Evolutionary conservation across 1,140 invertebrate genomes (phyloP).

Genomic region (Drosophila pachea): DNA sequence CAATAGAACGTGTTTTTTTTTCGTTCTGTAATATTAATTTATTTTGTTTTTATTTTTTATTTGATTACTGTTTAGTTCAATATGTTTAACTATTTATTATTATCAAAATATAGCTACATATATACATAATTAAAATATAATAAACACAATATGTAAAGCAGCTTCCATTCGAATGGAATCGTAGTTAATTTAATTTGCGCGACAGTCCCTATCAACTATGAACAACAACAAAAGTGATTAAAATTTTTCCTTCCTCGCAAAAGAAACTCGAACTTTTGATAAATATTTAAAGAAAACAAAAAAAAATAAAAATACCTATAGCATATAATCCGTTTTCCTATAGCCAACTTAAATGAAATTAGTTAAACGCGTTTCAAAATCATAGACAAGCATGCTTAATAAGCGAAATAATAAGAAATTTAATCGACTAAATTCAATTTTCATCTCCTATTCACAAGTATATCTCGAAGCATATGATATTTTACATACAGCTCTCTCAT

Average conservation of each 20-base stretch:
- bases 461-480: slow-evolving; percentile 27
- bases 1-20: slow-evolving; percentile 46
- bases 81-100: slow-evolving; percentile 77
- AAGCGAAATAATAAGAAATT: slow-evolving; percentile 41
- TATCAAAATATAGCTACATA: slow-evolving; percentile 72
- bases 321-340: slow-evolving; percentile 67
- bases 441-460: slow-evolving; percentile 12
- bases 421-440: slow-evolving; percentile 49
- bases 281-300: slow-evolving; percentile 8
- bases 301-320: slow-evolving; percentile 47
- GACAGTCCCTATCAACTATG: slow-evolving; percentile 62
- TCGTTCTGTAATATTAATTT: slow-evolving; percentile 60
- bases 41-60: slow-evolving; percentile 67
- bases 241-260: slow-evolving; percentile 54
- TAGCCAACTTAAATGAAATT: slow-evolving; percentile 70
- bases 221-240: slow-evolving; percentile 55
- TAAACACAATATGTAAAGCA: slow-evolving; percentile 38
- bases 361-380: slow-evolving; percentile 73
- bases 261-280: slow-evolving; percentile 32
- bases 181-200: slow-evolving; percentile 76
- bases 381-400: slow-evolving; percentile 61
- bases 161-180: slow-evolving; percentile 37
- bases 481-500: slow-evolving; percentile 47
- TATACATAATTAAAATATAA: slow-evolving; percentile 43
- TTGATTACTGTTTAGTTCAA: slow-evolving; percentile 75